Percentiles rank a stretch among this genome's conserved stretches.
These are phyloP conservation scores for Meiosimyza decipiens DNA, from an alignment of 2,888 invertebrate species.

Conservation along the genomic window DNA sequence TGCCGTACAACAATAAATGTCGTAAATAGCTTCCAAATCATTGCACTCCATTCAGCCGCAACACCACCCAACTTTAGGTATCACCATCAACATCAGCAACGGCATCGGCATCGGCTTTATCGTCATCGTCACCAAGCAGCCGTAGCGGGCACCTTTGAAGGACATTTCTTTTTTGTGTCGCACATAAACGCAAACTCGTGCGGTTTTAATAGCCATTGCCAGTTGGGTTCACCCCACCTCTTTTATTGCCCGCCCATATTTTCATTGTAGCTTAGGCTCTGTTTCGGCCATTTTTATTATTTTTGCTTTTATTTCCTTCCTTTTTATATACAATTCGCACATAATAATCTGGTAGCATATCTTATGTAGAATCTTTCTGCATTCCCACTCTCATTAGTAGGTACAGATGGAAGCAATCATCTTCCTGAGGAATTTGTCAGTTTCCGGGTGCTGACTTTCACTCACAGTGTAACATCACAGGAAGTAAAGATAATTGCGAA, in stretches of 20 bases:
- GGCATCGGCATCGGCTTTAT: no score
- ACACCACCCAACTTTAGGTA: not conserved
- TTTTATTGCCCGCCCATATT: conserved; percentile 3
- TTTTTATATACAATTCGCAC: conserved; percentile 21
- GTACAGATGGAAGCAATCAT: not conserved
- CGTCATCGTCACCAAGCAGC: not conserved
- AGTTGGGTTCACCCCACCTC: not conserved
- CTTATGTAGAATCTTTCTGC: conserved; percentile 1
- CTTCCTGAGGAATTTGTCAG: conserved; percentile 24
- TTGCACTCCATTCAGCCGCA: conserved; percentile 48
- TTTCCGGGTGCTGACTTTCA: conserved; percentile 6
- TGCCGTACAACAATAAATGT: conserved; percentile 52
- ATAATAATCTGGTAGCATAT: not conserved
- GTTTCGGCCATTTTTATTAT: conserved; percentile 15
- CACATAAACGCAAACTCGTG: conserved; percentile 27
- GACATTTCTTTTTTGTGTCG: not conserved
- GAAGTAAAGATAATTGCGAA: no score
- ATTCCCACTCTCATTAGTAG: not conserved
- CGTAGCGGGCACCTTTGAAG: not conserved
- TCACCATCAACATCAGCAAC: no score
- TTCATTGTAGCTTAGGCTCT: not conserved
- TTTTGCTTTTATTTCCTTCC: not conserved
- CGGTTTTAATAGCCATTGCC: conserved; percentile 26
- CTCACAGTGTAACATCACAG: no score
- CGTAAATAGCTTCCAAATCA: conserved; percentile 57